Base-by-base conservation (phyloP, 2,797 vertebrate genomes). In the Mastacembelus armatus region DNA sequence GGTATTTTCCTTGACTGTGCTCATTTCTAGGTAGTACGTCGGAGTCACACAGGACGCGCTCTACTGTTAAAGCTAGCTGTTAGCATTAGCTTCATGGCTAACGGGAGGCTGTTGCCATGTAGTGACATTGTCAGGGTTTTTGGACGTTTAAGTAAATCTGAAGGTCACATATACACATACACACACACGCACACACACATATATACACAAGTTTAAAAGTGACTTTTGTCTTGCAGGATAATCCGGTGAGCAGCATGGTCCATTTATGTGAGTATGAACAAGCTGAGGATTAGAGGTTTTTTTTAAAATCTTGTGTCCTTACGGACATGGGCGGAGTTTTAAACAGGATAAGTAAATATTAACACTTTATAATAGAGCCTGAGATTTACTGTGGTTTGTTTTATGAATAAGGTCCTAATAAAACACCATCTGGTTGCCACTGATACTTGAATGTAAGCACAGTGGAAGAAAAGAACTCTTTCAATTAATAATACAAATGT, bases 201-300 rank as follows among this genome's bases (percentile, higher is more conserved):
- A n/a, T n/a, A n/a, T 7, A 26, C 15, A n/a, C 16, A n/a, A 11
- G 3, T 27, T 39, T 56, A 26, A 77, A 21, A 0, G 14, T 61
- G 14, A 21, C 2, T 24, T 54, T 52, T 40, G 10, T 63, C 4
- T 87, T 85, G 27, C 78, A 92, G 91, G 77, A 32, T 33, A 40
- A 38, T 52, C 58, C 24, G 51, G 19, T 12, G 4, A 29, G 21
- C 78, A 85, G 12, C 59, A 94, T 95, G 94, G 94, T 95, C 26
- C 92, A 93, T 81, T 76, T 94, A 52, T 90, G 94, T 95, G 83
- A 93, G 93, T 94, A 87, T 22, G 19, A 19, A 10, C n/a, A 11
- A 65, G 12, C 15, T 22, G 40, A 3, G 10, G 4, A 5, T 10
- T 19, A 21, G 5, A 24, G n/a, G 21, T 22, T 27, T 5, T 15